Percentiles rank a stretch among this genome's conserved stretches.
These are phyloP conservation scores for Astropecten irregularis DNA, from an alignment of 53 echinoderm and acorn worm genomes.

Conservation along the genomic window DNA sequence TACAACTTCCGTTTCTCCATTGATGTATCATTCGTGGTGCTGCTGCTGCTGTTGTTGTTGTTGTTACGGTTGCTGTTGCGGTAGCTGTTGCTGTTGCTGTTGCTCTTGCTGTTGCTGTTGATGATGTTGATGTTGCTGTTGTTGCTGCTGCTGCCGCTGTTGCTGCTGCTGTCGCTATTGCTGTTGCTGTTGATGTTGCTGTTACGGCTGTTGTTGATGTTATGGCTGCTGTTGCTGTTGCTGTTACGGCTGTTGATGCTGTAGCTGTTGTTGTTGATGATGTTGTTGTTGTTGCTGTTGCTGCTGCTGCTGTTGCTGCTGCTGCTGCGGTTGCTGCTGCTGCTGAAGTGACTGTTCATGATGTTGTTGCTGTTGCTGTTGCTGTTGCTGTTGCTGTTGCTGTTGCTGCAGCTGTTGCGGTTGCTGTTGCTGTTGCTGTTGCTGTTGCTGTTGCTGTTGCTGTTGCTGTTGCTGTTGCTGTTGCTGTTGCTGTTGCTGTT, in stretches of 20 bases:
- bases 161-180: too few species aligned
- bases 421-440: conserved; percentile 10
- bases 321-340: too few species aligned
- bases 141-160: too few species aligned
- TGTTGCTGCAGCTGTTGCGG: neutral
- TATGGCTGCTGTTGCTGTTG: too few species aligned
- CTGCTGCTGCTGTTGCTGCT: too few species aligned
- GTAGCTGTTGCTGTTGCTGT: neutral
- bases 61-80: neutral
- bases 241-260: too few species aligned
- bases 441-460: conserved; percentile 10
- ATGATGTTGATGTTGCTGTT: neutral
- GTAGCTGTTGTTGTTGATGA: too few species aligned
- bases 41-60: neutral
- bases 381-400: conserved; percentile 10
- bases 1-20: neutral
- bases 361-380: conserved; percentile 1
- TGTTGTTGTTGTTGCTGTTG: too few species aligned
- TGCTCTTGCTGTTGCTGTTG: neutral
- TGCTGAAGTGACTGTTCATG: too few species aligned
- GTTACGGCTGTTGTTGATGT: too few species aligned
- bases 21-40: neutral
- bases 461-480: conserved; percentile 10
- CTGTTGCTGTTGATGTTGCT: too few species aligned
- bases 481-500: conserved; percentile 10